Conservation (phyloP, 2,113 vertebrate genomes). For the Antennarius striatus region DNA sequence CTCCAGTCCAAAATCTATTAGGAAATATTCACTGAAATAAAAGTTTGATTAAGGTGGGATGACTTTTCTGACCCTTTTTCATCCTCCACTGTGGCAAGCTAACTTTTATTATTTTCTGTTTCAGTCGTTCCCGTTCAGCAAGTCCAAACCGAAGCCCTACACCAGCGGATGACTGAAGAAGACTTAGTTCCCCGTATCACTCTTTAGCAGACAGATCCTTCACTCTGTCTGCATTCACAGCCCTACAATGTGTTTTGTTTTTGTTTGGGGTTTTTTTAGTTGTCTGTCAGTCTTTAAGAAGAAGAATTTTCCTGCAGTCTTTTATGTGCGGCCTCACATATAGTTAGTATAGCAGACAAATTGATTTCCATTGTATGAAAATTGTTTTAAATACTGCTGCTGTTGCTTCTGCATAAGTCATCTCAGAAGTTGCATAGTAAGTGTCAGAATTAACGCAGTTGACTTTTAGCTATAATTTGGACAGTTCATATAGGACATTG, state of each 20-base stretch:
- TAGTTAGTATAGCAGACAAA: constrained; percentile 13
- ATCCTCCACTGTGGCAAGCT: constrained; percentile 41
- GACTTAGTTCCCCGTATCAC: constrained; percentile 15
- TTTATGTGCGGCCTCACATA: constrained; percentile 15
- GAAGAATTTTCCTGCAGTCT: constrained; percentile 21
- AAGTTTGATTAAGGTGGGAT: not conserved
- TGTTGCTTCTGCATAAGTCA: constrained; percentile 5
- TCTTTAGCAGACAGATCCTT: constrained; percentile 36
- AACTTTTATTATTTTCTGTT: constrained; percentile 62
- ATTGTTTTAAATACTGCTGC: constrained; percentile 45
- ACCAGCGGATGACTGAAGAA: constrained; percentile 70
- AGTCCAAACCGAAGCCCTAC: constrained; percentile 75
- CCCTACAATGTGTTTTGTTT: constrained; percentile 18
- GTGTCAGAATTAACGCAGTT: constrained; percentile 10
- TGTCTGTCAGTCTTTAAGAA: constrained; percentile 16
- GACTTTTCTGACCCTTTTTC: constrained; percentile 16
- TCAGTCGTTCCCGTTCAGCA: constrained; percentile 81
- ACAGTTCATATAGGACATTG: not conserved
- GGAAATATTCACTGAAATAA: not conserved
- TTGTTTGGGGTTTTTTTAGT: constrained; percentile 1
- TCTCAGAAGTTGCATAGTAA: not conserved
- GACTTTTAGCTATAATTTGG: constrained; percentile 49
- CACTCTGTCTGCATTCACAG: constrained; percentile 48
- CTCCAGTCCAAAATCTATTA: not conserved
- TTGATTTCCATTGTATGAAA: constrained; percentile 2